Percentiles rank a stretch among this genome's conserved stretches.
These are phyloP conservation scores for Octopus bimaculoides DNA, from an alignment of 1,140 invertebrate species.

Conservation along the genomic window DNA sequence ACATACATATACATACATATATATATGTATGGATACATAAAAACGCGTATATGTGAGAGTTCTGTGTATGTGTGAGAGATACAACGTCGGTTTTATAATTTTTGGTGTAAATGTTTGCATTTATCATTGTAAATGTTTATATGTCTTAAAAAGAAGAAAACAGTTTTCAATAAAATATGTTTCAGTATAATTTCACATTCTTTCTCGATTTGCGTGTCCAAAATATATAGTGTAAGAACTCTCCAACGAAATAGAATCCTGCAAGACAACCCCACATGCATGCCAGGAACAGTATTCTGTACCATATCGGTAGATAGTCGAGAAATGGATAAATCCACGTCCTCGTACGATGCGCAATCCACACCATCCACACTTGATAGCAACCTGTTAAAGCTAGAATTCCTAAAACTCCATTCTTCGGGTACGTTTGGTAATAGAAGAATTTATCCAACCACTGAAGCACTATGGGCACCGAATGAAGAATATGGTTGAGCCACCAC, in stretches of 20 bases:
- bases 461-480: background rate
- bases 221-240: background rate
- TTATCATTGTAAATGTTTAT: no score
- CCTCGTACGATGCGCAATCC: background rate
- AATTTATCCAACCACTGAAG: background rate
- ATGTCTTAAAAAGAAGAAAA: no score
- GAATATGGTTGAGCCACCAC: constrained; percentile 1
- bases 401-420: background rate
- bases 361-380: background rate
- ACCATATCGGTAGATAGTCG: background rate
- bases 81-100: no score
- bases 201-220: background rate
- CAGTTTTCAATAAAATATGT: no score
- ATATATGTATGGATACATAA: no score
- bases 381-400: background rate
- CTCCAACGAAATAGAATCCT: background rate
- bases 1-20: background rate
- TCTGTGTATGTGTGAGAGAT: no score
- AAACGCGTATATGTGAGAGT: no score
- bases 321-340: background rate
- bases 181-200: background rate
- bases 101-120: no score
- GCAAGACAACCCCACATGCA: background rate
- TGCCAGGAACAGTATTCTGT: background rate
- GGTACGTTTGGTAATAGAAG: background rate